phyloP scores from a whole-genome alignment of 2,797 vertebrate genomes.

The Antennarius maculatus region DNA sequence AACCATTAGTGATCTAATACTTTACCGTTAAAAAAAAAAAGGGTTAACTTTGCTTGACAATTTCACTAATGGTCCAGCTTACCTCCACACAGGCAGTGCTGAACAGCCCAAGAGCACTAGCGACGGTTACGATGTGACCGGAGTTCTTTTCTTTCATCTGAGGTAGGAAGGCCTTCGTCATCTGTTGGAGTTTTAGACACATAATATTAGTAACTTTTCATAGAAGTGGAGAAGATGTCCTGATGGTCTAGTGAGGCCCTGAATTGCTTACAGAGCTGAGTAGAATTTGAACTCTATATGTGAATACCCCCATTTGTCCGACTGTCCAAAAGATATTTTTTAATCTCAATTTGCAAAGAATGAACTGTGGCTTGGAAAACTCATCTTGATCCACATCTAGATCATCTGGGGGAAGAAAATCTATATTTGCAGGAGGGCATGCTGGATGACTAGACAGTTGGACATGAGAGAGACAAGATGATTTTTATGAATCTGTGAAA shows the following conservation, averaged over 20 bases:
- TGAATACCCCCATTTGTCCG: too few species aligned
- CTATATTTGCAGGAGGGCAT: too few species aligned
- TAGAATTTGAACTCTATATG: too few species aligned
- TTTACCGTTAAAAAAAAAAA: background rate
- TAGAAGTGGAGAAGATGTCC: background rate
- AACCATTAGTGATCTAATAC: background rate
- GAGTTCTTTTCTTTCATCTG: conserved; percentile 69
- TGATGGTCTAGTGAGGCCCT: background rate
- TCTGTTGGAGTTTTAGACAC: conserved; percentile 53
- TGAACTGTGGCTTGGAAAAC: too few species aligned
- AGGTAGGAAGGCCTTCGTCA: conserved; percentile 77
- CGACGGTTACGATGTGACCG: conserved; percentile 69
- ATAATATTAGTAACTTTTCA: background rate
- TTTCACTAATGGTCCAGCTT: background rate
- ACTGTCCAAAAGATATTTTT: too few species aligned
- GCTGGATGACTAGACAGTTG: too few species aligned
- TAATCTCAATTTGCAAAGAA: too few species aligned
- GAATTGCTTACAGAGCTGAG: too few species aligned
- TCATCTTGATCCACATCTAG: too few species aligned
- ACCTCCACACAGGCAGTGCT: conserved; percentile 77
- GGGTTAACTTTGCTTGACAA: background rate
- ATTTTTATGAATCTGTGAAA: too few species aligned
- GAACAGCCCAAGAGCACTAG: conserved; percentile 74
- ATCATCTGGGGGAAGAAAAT: too few species aligned
- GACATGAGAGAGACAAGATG: too few species aligned